phyloP scores from a whole-genome alignment of 1,140 invertebrate species.

The Caerostris extrusa region DNA sequence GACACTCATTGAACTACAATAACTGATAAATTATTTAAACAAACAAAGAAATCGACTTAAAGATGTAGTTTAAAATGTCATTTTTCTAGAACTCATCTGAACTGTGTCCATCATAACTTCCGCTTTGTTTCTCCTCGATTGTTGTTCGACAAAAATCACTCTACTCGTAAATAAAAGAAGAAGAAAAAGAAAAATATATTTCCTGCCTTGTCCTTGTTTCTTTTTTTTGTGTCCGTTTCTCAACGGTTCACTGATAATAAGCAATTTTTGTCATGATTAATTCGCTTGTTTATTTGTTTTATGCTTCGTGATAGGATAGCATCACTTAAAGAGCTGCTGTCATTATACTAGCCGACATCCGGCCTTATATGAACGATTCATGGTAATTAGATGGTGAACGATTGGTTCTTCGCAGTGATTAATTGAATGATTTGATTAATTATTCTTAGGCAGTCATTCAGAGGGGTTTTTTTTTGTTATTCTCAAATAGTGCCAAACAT shows the following conservation, averaged over 20 bases:
- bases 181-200: no score
- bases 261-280: not conserved
- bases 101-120: not conserved
- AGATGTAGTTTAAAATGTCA: not conserved
- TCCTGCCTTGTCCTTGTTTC: slow-evolving; percentile 3
- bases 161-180: not conserved
- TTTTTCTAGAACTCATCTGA: not conserved
- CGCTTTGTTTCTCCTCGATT: not conserved
- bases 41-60: not conserved
- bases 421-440: not conserved
- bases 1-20: not conserved
- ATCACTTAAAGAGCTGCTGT: not conserved
- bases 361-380: not conserved
- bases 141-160: not conserved
- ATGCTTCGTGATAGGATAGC: not conserved
- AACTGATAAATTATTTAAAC: not conserved
- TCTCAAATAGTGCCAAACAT: not conserved
- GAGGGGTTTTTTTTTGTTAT: not conserved
- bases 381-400: not conserved
- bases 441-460: not conserved
- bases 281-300: slow-evolving; percentile 17
- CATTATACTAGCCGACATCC: not conserved
- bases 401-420: not conserved
- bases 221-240: not conserved
- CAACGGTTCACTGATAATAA: slow-evolving; percentile 25